Base-by-base conservation (phyloP, 1,140 invertebrate species). In the Trinorchestia longiramus region DNA sequence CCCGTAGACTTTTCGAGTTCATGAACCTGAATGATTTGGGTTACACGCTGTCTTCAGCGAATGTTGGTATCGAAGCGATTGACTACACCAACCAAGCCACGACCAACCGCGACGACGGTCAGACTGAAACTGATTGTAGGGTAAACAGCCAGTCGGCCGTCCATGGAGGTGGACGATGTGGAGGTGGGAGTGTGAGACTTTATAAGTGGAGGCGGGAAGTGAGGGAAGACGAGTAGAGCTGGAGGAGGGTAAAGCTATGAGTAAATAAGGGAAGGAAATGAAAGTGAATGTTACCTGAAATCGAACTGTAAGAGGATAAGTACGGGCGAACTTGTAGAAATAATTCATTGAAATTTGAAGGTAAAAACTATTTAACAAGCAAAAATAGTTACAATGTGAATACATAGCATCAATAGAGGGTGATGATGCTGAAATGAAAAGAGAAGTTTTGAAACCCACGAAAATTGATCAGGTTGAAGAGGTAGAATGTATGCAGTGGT, bases 41-140 rank as follows among this genome's bases (percentile, higher is more conserved):
- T 90, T 41, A 42, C 88, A 90, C 88, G 88, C 43, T 90, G 88
- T 90, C 88, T 90, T 41, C 43, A 42, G 88, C 41, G 88, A 90
- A 90, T 42, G 23, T 90, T 90, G 88, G n/a, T 90, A 90, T 42
- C 88, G 88, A 42, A 90, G 88, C 88, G 88, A 90, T 90, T 43
- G 88, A 90, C 28, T 90, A 41, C 88, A 90, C 88, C 88, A 90
- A 42, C 43, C 43, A 41, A 90, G 88, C 88, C 88, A 90, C 88
- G 36, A 90, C 88, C 88, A 42, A 17, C 88, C 43, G 43, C 88
- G 41, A 42, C 88, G 88, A 90, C 88, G 41, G 88, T 43, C 88
- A 90, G n/a, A 43, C 88, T 90, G n/a, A 90, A 90, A 90, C 88
- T 90, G 88, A 90, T 42, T 90, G 88, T 36, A 90, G 88, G 88